A percentile compares a stretch with the other conserved stretches of the same genome.
These are phyloP conservation scores for Cosmopolites sordidus DNA, from an alignment of 2,888 invertebrate genomes.

Conservation along the genomic window DNA sequence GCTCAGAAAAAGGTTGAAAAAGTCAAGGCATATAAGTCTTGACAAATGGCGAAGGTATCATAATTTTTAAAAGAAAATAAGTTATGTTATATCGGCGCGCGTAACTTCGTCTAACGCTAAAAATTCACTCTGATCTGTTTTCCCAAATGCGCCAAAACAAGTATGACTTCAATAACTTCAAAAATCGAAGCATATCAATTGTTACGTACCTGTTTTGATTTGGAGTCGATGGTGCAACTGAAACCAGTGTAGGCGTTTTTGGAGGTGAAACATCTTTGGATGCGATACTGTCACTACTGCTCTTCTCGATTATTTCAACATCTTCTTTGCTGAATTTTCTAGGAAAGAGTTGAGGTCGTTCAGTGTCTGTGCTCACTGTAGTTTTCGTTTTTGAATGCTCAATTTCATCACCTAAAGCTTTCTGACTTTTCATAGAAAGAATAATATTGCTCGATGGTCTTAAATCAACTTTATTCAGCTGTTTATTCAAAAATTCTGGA, in stretches of 20 bases:
- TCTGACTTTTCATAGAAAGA: slow-evolving; percentile 55
- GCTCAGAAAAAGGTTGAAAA: too few relatives aligned
- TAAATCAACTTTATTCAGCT: slow-evolving; percentile 65
- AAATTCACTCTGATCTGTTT: too few relatives aligned
- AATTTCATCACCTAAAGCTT: slow-evolving; percentile 34
- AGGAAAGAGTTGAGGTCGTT: slow-evolving; percentile 26
- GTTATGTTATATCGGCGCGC: too few relatives aligned
- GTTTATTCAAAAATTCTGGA: slow-evolving; percentile 68
- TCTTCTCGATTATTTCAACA: slow-evolving; percentile 48
- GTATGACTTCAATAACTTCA: too few relatives aligned
- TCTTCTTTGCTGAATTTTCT: slow-evolving; percentile 40
- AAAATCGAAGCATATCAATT: too few relatives aligned
- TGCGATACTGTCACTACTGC: slow-evolving; percentile 29
- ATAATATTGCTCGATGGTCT: slow-evolving; percentile 61
- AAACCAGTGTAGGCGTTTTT: slow-evolving; percentile 19
- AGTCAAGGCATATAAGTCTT: too few relatives aligned
- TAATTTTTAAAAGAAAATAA: too few relatives aligned
- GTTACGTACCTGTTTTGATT: slow-evolving; percentile 23
- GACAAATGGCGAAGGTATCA: too few relatives aligned
- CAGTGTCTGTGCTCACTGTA: slow-evolving; percentile 22
- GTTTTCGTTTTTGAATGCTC: slow-evolving; percentile 15
- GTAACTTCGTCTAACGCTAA: too few relatives aligned
- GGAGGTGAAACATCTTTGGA: slow-evolving; percentile 31
- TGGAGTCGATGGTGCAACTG: slow-evolving; percentile 24
- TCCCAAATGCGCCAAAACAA: too few relatives aligned